Evolutionary conservation across 2,888 invertebrate species (phyloP).

Genomic region (Spatulosminthurus flaviceps): DNA sequence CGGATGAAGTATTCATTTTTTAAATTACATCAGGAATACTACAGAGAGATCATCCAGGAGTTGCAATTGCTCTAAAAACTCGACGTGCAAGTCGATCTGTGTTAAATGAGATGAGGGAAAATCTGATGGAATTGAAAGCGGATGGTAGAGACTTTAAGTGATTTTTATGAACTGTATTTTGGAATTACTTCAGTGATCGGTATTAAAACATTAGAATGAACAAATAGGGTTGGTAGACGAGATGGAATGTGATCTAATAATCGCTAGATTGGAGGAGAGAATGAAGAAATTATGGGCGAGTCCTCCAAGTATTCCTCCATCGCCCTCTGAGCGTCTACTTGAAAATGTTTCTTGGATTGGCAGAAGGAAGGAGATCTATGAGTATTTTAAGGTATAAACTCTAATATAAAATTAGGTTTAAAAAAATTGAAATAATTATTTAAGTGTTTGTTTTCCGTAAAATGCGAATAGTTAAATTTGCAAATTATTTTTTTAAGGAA

Average conservation of each 20-base stretch:
- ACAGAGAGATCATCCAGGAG: conserved; percentile 72
- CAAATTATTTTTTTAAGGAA: conserved; percentile 55
- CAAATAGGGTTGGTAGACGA: conserved; percentile 73
- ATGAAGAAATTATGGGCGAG: conserved; percentile 67
- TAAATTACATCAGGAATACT: conserved; percentile 65
- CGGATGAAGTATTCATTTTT: no score
- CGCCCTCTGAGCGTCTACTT: conserved; percentile 65
- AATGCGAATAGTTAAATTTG: no score
- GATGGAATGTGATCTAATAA: conserved; percentile 70
- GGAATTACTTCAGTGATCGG: no score
- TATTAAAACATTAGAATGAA: no score
- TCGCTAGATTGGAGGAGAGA: conserved; percentile 70
- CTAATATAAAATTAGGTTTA: background rate
- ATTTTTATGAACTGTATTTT: background rate
- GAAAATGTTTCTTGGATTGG: conserved; percentile 65
- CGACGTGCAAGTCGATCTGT: conserved; percentile 73
- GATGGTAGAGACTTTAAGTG: conserved; percentile 65
- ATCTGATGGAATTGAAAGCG: conserved; percentile 70
- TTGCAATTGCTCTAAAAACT: conserved; percentile 75
- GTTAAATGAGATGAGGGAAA: conserved; percentile 71
- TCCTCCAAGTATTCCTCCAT: conserved; percentile 66
- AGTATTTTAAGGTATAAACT: conserved; percentile 65
- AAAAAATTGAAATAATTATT: background rate
- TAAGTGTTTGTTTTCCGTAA: no score
- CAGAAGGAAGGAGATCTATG: conserved; percentile 64